Conservation (phyloP, 2,797 vertebrate genomes). For the Knipowitschia caucasica region DNA sequence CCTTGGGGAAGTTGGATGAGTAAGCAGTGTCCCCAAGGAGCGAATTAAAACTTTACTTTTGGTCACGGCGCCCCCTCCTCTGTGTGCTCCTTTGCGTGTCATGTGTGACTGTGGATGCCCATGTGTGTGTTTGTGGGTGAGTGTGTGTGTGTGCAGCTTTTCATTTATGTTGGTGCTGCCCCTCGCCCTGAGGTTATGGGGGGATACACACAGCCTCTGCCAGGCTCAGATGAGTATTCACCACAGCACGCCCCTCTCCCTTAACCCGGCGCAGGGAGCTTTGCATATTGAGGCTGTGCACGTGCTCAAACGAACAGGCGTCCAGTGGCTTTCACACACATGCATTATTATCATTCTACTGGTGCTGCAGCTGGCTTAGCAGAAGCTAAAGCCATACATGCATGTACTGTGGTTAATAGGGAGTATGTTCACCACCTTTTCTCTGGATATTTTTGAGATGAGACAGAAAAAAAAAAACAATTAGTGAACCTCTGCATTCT, state of each 20-base stretch:
- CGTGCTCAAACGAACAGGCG: slow-evolving; percentile 54
- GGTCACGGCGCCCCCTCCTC: slow-evolving; percentile 68
- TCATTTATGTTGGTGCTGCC: slow-evolving; percentile 59
- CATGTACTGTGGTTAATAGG: slow-evolving; percentile 38
- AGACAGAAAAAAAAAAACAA: too few relatives aligned
- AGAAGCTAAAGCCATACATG: slow-evolving; percentile 44
- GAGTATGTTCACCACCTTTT: slow-evolving; percentile 29
- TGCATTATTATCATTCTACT: slow-evolving; percentile 59
- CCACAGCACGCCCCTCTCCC: slow-evolving; percentile 67
- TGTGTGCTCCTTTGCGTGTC: slow-evolving; percentile 65
- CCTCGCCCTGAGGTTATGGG: slow-evolving; percentile 69
- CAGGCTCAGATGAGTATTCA: slow-evolving; percentile 76
- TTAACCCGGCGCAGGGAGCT: slow-evolving; percentile 71
- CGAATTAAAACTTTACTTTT: slow-evolving; percentile 84
- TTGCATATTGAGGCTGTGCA: slow-evolving; percentile 71
- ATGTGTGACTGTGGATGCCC: slow-evolving; percentile 46
- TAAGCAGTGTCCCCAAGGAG: slow-evolving; percentile 76
- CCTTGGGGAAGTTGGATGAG: slow-evolving; percentile 74
- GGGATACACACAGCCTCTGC: slow-evolving; percentile 66
- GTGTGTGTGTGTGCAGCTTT: slow-evolving; percentile 48
- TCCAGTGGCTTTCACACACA: slow-evolving; percentile 62
- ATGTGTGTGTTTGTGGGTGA: slow-evolving; percentile 47
- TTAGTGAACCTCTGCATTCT: too few relatives aligned
- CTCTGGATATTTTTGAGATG: too few relatives aligned
- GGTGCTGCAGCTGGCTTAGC: slow-evolving; percentile 53